Evolutionary conservation across 2,888 invertebrate genomes (phyloP).

Genomic region (Torymus texanus): DNA sequence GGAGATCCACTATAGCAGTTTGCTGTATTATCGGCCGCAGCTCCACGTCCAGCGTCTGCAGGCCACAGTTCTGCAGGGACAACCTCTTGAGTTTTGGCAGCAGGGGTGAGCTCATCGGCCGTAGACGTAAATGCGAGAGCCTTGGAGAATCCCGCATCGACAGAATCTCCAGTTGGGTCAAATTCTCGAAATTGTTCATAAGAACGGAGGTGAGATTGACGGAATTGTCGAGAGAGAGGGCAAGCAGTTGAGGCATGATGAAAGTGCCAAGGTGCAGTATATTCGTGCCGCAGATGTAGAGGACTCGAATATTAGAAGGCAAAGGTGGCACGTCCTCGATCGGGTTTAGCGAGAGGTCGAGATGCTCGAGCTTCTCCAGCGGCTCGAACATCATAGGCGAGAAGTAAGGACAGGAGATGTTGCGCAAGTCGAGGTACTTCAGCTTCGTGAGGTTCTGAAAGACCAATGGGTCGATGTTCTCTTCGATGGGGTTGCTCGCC

Average conservation of each 20-base stretch:
- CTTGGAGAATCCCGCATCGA: slow-evolving; percentile 78
- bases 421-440: slow-evolving; percentile 65
- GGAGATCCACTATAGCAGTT: slow-evolving; percentile 76
- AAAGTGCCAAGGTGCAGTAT: slow-evolving; percentile 76
- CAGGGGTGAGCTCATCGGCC: slow-evolving; percentile 66
- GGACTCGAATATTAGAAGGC: slow-evolving; percentile 77
- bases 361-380: slow-evolving; percentile 62
- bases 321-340: slow-evolving; percentile 77
- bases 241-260: slow-evolving; percentile 75
- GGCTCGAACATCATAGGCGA: slow-evolving; percentile 66
- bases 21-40: slow-evolving; percentile 76
- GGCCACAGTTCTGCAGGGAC: slow-evolving; percentile 76
- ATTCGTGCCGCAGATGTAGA: slow-evolving; percentile 81
- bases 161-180: slow-evolving; percentile 77
- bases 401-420: slow-evolving; percentile 65
- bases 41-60: slow-evolving; percentile 73
- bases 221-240: slow-evolving; percentile 79
- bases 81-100: slow-evolving; percentile 76
- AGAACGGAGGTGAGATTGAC: slow-evolving; percentile 76
- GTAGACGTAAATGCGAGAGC: slow-evolving; percentile 74
- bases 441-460: slow-evolving; percentile 66
- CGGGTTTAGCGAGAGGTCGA: slow-evolving; percentile 75
- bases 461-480: slow-evolving; percentile 69
- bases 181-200: slow-evolving; percentile 78
- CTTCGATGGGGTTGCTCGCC: slow-evolving; percentile 69